Conservation (phyloP, 2,113 vertebrate genomes). For the Atlantisia rogersi region DNA sequence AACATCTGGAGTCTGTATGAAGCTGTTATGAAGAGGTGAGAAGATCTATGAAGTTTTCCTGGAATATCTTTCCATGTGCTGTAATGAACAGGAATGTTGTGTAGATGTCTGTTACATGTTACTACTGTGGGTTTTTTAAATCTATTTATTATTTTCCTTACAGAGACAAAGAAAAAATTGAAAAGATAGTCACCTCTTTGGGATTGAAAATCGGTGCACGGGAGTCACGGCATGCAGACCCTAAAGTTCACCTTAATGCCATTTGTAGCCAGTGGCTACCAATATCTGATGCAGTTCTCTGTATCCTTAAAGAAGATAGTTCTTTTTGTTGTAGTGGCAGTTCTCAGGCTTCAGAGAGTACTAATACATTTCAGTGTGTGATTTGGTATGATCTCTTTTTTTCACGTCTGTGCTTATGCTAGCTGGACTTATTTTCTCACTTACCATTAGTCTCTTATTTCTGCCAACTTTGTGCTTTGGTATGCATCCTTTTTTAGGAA, state of each 20-base stretch:
- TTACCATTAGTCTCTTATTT: background rate
- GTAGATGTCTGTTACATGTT: background rate
- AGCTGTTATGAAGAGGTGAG: conserved; percentile 91
- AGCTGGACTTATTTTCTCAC: background rate
- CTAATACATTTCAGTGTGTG: background rate
- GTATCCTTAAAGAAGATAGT: conserved; percentile 83
- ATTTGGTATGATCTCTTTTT: background rate
- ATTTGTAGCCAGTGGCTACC: conserved; percentile 97
- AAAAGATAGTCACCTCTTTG: conserved; percentile 90
- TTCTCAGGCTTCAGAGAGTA: background rate
- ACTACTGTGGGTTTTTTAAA: fast-evolving
- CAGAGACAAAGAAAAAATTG: conserved; percentile 94
- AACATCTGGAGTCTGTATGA: conserved; percentile 98
- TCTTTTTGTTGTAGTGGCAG: background rate
- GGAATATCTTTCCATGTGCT: background rate
- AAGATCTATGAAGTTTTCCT: background rate
- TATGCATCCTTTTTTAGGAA: background rate
- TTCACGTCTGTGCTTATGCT: background rate
- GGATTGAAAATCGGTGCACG: conserved; percentile 86
- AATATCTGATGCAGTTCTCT: conserved; percentile 88
- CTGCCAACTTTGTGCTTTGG: background rate
- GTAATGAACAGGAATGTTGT: background rate
- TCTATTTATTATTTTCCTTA: background rate
- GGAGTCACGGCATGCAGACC: conserved; percentile 89
- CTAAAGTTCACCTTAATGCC: conserved; percentile 91